Base-by-base conservation (phyloP, 2,113 vertebrate genomes). In the sheep (Ovis aries) region DNA sequence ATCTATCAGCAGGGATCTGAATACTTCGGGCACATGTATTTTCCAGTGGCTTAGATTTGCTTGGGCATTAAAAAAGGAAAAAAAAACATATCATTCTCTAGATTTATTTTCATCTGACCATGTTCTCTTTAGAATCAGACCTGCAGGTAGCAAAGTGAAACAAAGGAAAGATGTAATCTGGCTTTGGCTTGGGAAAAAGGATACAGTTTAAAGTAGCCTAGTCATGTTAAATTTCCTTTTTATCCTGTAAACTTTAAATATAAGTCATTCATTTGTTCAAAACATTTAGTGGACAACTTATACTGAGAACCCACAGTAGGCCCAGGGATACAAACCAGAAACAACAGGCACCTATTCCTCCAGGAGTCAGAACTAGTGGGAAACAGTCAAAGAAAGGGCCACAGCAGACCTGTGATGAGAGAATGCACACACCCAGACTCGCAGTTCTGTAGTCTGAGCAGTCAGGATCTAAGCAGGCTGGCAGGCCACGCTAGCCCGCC, bases 1-100 rank as follows among this genome's bases (percentile, higher is more conserved):
- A 99, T 93, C 99, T 98, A 82, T 99, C 99, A 7, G 99, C 89
- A 27, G 99, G 99, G 80, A 99, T 99, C 98, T 99, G 98, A 95
- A 99, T 99, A 77, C 98, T 99, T 97, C 97, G 98, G 97, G 99
- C 98, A 97, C 98, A 98, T 43, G 97, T 57, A 93, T 74, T 98
- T 95, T 98, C 98, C 81, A 97, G 97, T 2, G 94, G 98, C 97
- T 98, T 99, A 50, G 97, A 96, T 97, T 98, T 99, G 88, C 98
- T 99, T 97, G 19, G 52, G 64, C 8, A 86, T 86, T 94, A 55
- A 84, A 82, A 95, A 93, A 95, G 19, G 62, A 83, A 71, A 60
- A n/a, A 97, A 97, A 89, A 87, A 11, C 7, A 0, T 19, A 59
- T 97, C 31, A 98, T 53, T 98, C 77, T 88, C 53, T 87, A 86